A percentile compares a stretch with the other conserved stretches of the same genome.
Evolutionary conservation across 2,888 invertebrate species (phyloP).

Genomic region (Hedychridium roseum): DNA sequence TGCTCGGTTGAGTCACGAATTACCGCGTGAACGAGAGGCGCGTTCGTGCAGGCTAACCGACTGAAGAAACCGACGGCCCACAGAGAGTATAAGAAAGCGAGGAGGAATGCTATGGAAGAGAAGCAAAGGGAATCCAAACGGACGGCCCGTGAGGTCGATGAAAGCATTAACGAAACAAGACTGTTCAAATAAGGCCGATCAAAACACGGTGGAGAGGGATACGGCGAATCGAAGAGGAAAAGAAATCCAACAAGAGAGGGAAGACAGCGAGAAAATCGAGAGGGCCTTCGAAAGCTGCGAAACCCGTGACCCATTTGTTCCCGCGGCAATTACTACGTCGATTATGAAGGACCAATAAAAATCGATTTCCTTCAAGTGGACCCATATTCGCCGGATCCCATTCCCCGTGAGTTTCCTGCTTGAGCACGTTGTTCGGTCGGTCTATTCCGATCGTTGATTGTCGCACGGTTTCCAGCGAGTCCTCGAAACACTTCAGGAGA

Average conservation of each 20-base stretch:
- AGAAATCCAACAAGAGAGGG: slow-evolving; percentile 22
- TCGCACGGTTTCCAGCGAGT: too few relatives aligned
- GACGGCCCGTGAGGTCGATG: too few relatives aligned
- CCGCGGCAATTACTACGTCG: slow-evolving; percentile 20
- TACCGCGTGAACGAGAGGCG: slow-evolving; percentile 35
- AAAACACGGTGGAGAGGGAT: slow-evolving; percentile 4
- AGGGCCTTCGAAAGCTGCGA: slow-evolving; percentile 20
- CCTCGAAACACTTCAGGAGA: too few relatives aligned
- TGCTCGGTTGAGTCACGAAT: slow-evolving; percentile 48
- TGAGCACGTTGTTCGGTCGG: slow-evolving; percentile 11
- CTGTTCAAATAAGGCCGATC: too few relatives aligned
- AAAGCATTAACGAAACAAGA: too few relatives aligned
- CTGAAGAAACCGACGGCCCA: slow-evolving; percentile 8
- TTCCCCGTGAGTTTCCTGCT: slow-evolving; percentile 28
- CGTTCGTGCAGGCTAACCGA: slow-evolving; percentile 13
- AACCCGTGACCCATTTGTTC: slow-evolving; percentile 14
- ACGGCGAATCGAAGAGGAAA: slow-evolving; percentile 4
- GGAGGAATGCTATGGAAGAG: slow-evolving; percentile 7
- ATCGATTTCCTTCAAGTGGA: slow-evolving; percentile 21
- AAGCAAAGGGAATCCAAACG: not conserved
- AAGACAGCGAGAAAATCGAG: too few relatives aligned
- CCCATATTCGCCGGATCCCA: slow-evolving; percentile 15
- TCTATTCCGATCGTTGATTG: too few relatives aligned
- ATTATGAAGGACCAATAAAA: slow-evolving; percentile 36
- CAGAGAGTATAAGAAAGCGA: slow-evolving; percentile 8